Evolutionary conservation across 1,140 invertebrate species (phyloP).

Genomic region (Archivesica marissinica): DNA sequence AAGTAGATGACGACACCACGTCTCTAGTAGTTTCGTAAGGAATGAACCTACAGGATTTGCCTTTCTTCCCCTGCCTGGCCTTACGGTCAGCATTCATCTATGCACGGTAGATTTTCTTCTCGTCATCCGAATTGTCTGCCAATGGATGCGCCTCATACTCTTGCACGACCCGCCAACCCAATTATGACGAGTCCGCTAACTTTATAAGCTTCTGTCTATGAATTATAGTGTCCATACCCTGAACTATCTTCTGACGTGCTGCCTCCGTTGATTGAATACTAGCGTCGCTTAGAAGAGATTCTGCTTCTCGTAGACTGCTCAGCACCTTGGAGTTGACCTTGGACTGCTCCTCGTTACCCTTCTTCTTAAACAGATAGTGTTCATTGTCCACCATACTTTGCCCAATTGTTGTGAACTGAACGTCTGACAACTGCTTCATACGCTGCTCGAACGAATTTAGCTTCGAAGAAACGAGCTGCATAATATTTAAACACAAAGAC

Average conservation of each 20-base stretch:
- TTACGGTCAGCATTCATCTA: conserved; percentile 12
- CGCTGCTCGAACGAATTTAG: background rate
- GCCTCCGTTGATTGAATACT: no score
- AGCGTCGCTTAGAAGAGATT: background rate
- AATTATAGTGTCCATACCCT: background rate
- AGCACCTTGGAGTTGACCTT: background rate
- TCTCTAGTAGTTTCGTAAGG: background rate
- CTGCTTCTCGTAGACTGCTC: background rate
- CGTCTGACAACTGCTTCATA: background rate
- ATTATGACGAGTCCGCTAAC: background rate
- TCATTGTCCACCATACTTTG: background rate
- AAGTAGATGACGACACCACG: background rate
- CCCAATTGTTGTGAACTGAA: background rate
- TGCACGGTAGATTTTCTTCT: conserved; percentile 22
- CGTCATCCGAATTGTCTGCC: conserved; percentile 4
- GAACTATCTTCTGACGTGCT: background rate
- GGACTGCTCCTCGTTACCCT: background rate
- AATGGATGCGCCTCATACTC: conserved; percentile 7
- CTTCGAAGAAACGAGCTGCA: background rate
- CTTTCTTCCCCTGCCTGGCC: background rate
- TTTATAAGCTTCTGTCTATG: background rate
- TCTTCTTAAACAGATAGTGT: background rate
- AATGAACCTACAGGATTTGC: background rate
- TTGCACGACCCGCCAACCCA: background rate
- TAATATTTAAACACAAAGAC: no score